Base-by-base conservation (phyloP, 2,113 vertebrate genomes). In the Macrotis lagotis region DNA sequence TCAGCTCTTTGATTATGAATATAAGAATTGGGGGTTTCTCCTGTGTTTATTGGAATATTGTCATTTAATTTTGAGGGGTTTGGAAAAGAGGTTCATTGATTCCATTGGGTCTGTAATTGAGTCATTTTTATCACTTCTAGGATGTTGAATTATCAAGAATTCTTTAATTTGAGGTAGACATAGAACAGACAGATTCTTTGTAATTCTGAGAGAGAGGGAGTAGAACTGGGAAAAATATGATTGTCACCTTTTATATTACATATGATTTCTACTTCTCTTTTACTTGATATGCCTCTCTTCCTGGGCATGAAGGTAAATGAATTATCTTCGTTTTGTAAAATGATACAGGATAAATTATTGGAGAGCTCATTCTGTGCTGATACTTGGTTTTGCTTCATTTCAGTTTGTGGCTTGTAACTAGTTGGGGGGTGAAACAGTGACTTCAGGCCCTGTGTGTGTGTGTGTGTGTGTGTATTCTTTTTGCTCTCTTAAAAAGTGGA, bases 91-190 rank as follows among this genome's bases (percentile, higher is more conserved):
- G 59, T 93, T 94, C 89, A 53, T 92, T 89, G 55, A 14, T 90
- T 83, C 3, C 47, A 94, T 26, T 89, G 50, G n/a, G 47, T 91
- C 93, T 95, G 91, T 92, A 95, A 93, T 55, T 93, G 92, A 92
- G 26, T 0, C 92, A 88, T 0, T n/a, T 50, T 25, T 74, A 5
- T 74, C 31, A 74, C 59, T 16, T n/a, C 7, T 74, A 74, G 59
- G 12, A 66, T 37, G 5, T 74, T 74, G 37, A 1, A 74, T 74
- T 74, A n/a, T 74, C 66, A n/a, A n/a, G 66, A 74, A 74, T 74
- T 74, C 66, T 74, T 74, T 74, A 74, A 74, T 74, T 24, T 91
- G 31, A 94, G 48, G 51, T 92, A 48, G 53, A 93, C 48, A 22
- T 25, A 92, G 50, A 83, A 31, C 52, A 94, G 88, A 14, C 9